Evolutionary conservation across 2,888 invertebrate genomes (phyloP), one percentile per base, ranked within the genome.

Genomic region (Baronia brevicornis): DNA sequence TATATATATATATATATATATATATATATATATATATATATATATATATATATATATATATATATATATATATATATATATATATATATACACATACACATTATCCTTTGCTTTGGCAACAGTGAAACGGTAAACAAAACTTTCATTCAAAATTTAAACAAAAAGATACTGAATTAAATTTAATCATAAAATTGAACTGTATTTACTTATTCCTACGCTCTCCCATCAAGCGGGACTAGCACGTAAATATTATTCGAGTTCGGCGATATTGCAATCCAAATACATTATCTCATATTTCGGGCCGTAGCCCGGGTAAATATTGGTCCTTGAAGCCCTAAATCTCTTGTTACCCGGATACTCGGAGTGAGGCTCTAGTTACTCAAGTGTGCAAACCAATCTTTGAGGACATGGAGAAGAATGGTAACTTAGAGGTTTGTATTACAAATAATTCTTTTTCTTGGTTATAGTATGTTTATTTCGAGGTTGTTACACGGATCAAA

Each of bases 211-310:
- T n/a, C n/a, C n/a, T n/a, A n/a, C 24, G 19, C 13, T 21, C 33
- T 28, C 32, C 13, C 18, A 40, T 31, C 23, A 28, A 14, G 26
- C 34, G 20, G 11, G 18, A 14, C 5, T 33, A 33, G 25, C 28
- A 29, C 36, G 38, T 36, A 40, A 35, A 38, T 41, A 36, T 48
- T 45, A 51, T 46, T 32, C 38, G 45, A 44, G 47, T 48, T 50
- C 46, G 33, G 39, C 34, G 53, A 55, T 60, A 66, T 63, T 53
- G 54, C 55, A 60, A 58, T 48, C 54, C 67, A 68, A 68, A 68
- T 59, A 68, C 63, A 67, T 68, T 64, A 66, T 61, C 67, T 64
- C 53, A 58, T 60, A 62, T 68, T 70, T 61, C 60, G 43, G 53
- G n/a, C n/a, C n/a, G n/a, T n/a, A n/a, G 51, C 51, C 51, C 48